phyloP scores from a whole-genome alignment of 2,888 invertebrate species.

The Drosophila flavopinicola region DNA sequence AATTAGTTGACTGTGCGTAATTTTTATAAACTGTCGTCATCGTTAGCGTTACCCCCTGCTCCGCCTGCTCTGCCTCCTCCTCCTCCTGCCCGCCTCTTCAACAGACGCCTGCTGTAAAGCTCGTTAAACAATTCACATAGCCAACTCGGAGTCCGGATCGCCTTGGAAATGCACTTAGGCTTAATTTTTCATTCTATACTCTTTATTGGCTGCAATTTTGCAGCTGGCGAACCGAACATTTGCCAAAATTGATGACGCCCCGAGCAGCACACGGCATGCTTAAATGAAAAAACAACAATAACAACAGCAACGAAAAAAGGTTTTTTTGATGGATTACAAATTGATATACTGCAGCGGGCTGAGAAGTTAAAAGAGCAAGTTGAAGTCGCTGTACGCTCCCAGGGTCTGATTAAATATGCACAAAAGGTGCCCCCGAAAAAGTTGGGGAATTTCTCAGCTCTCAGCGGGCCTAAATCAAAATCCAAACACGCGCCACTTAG shows the following conservation, averaged over 20 bases:
- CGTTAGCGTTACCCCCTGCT: conserved; percentile 29
- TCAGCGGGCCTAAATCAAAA: conserved; percentile 66
- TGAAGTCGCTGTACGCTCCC: conserved; percentile 41
- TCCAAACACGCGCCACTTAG: conserved; percentile 71
- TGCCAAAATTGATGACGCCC: conserved; percentile 69
- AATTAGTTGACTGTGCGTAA: conserved; percentile 71
- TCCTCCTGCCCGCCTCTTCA: neutral
- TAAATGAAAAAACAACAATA: conserved; percentile 23
- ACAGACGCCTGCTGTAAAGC: conserved; percentile 36
- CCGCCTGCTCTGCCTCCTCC: neutral
- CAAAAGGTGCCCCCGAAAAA: conserved; percentile 38
- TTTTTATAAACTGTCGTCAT: conserved; percentile 78
- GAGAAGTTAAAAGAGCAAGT: conserved; percentile 27
- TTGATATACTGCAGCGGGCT: conserved; percentile 49
- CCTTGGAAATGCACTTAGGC: conserved; percentile 80
- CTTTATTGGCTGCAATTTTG: conserved; percentile 73
- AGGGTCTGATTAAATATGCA: conserved; percentile 70
- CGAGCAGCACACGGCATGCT: conserved; percentile 25
- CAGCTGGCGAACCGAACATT: conserved; percentile 51
- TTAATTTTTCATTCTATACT: conserved; percentile 65
- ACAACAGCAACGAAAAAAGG: conserved; percentile 30
- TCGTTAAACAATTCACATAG: conserved; percentile 66
- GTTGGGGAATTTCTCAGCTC: conserved; percentile 24
- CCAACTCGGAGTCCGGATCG: conserved; percentile 54
- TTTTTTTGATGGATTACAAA: conserved; percentile 75